Evolutionary conservation across 2,797 vertebrate species (phyloP).

Genomic region (Urosaurus nigricauda): DNA sequence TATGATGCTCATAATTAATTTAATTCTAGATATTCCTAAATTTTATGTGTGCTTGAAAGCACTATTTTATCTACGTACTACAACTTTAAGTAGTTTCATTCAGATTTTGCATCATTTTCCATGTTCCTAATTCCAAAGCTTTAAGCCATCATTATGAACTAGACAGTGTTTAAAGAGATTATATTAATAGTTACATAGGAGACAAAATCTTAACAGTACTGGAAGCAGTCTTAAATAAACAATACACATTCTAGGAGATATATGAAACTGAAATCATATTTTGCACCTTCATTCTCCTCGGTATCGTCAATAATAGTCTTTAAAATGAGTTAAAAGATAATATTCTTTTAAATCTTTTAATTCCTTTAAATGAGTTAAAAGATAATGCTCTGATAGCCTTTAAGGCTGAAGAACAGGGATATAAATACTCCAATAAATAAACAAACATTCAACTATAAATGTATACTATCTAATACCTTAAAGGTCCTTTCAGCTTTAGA

Average conservation of each 20-base stretch:
- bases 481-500: too few species aligned
- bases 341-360: too few species aligned
- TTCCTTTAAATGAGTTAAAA: too few species aligned
- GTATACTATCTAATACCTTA: too few species aligned
- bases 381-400: too few species aligned
- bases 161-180: background rate
- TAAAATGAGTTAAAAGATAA: background rate
- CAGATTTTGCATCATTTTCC: background rate
- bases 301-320: background rate
- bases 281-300: background rate
- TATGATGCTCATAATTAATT: slow-evolving; percentile 77
- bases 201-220: background rate
- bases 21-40: background rate
- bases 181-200: background rate
- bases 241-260: background rate
- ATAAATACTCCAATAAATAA: too few species aligned
- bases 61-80: background rate
- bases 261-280: background rate
- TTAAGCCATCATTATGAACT: background rate
- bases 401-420: too few species aligned
- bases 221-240: background rate
- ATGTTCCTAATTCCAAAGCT: background rate
- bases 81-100: background rate
- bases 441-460: too few species aligned
- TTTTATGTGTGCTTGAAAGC: background rate